A percentile compares a stretch with the other conserved stretches of the same genome.
Conservation (phyloP, 2,797 vertebrate species). For the Picus viridis region DNA sequence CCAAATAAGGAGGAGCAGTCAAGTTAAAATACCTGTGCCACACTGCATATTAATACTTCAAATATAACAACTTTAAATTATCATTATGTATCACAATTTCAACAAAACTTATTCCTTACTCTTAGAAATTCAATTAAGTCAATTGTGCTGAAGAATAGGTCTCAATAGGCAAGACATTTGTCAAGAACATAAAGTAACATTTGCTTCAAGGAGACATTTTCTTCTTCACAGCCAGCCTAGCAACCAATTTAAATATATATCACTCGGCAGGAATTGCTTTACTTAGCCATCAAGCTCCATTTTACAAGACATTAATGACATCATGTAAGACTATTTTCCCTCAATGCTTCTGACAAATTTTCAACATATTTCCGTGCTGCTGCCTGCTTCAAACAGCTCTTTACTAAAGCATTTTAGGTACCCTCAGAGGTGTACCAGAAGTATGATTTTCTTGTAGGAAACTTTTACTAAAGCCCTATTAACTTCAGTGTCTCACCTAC, state of each 20-base stretch:
- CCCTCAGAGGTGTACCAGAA: background rate
- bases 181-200: background rate
- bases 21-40: background rate
- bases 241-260: constrained; percentile 18
- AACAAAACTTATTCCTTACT: background rate
- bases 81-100: background rate
- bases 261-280: background rate
- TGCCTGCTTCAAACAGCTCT: background rate
- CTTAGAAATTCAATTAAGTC: background rate
- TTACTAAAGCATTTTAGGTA: background rate
- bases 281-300: background rate
- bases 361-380: background rate
- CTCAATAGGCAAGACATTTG: background rate
- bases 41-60: background rate
- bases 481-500: background rate
- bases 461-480: background rate
- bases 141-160: background rate
- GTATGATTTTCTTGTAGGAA: background rate
- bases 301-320: constrained; percentile 20
- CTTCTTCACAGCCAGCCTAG: background rate
- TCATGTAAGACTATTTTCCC: background rate
- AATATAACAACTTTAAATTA: background rate
- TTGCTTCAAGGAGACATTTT: background rate
- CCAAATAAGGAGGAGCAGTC: background rate
- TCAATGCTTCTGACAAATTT: background rate